Conservation (phyloP, 2,797 vertebrate genomes). For the Gadopsis bispinosus region DNA sequence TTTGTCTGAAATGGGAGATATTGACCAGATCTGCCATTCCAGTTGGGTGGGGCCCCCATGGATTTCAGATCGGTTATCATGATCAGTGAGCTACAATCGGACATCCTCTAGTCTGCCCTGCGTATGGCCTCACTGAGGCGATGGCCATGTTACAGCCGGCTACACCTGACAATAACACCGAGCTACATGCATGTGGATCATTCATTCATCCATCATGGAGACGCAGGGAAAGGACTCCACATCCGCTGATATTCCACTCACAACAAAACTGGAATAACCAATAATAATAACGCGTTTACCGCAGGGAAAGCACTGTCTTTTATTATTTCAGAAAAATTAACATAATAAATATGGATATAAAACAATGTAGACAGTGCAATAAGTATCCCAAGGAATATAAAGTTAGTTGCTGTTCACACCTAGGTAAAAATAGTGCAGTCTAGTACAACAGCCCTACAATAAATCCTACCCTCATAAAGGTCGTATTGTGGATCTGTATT, state of each 20-base stretch:
- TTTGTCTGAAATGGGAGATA: background rate
- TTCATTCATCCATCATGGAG: background rate
- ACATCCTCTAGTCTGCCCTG: slow-evolving; percentile 27
- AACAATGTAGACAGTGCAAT: background rate
- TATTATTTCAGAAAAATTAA: background rate
- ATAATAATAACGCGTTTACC: too few relatives aligned
- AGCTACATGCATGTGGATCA: background rate
- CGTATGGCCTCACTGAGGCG: slow-evolving; percentile 26
- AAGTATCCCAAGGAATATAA: background rate
- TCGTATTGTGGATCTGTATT: background rate
- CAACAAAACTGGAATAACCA: too few relatives aligned
- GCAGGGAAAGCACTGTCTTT: background rate
- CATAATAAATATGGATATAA: background rate
- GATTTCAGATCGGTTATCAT: slow-evolving; percentile 40
- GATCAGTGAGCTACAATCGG: slow-evolving; percentile 18
- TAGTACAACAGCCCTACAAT: background rate
- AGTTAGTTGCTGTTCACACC: background rate
- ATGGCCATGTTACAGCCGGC: slow-evolving; percentile 47
- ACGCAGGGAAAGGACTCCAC: background rate
- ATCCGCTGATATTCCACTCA: background rate
- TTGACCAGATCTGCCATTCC: background rate
- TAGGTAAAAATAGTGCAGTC: background rate
- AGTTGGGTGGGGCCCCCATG: slow-evolving; percentile 78
- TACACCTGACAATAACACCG: slow-evolving; percentile 38
- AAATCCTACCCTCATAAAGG: background rate